A percentile compares a stretch with the other conserved stretches of the same genome.
Evolutionary conservation across 1,140 invertebrate genomes (phyloP).

Genomic region (Zaprionus capensis): DNA sequence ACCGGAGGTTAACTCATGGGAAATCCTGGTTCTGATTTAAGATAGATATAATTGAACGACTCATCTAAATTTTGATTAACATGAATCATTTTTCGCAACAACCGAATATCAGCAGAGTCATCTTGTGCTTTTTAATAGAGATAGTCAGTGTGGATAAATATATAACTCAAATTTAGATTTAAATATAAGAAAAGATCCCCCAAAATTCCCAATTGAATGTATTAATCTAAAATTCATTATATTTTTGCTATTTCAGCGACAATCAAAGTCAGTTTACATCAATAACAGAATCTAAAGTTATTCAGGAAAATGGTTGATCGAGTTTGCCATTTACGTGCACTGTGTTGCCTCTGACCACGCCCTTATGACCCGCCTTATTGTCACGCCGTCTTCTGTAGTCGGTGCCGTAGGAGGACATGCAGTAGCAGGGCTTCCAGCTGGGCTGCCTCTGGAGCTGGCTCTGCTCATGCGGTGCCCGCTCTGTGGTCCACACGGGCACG

Average conservation of each 20-base stretch:
- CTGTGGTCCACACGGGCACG: conserved; percentile 80
- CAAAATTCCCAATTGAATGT: background rate
- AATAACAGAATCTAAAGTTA: background rate
- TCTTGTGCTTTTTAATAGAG: background rate
- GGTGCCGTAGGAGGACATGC: conserved; percentile 60
- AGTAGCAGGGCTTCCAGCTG: conserved; percentile 81
- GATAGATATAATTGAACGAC: background rate
- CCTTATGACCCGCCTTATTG: conserved; percentile 30
- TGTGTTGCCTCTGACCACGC: conserved; percentile 45
- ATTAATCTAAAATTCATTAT: no score
- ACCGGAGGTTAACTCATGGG: background rate
- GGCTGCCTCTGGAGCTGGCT: conserved; percentile 59
- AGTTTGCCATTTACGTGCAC: conserved; percentile 72
- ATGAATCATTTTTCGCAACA: background rate
- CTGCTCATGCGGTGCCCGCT: conserved; percentile 66
- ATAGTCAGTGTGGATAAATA: background rate
- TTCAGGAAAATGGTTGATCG: conserved; percentile 74
- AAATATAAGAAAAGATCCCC: background rate
- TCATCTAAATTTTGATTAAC: background rate
- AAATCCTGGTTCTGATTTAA: background rate
- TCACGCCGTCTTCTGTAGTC: conserved; percentile 69
- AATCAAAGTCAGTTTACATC: background rate
- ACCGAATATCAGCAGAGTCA: background rate
- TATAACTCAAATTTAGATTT: background rate
- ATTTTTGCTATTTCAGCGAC: background rate